Conservation (phyloP, 2,888 invertebrate species). For the Epinotia nisella region DNA sequence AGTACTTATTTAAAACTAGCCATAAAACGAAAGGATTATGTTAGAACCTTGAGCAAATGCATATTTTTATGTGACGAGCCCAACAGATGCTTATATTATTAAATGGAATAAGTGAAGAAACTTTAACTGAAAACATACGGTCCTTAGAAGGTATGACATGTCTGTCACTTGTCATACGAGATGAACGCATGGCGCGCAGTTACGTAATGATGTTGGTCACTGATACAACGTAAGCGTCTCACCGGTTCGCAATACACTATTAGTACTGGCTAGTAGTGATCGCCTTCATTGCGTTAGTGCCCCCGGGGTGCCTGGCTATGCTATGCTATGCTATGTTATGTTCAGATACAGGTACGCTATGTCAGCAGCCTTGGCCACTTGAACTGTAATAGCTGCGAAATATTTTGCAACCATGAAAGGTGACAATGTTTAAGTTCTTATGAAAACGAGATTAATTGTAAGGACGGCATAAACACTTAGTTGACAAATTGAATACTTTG, state of each 20-base stretch:
- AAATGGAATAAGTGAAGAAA: not conserved
- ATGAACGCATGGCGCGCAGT: not conserved
- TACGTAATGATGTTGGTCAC: not conserved
- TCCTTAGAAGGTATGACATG: slow-evolving; percentile 1
- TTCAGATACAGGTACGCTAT: not conserved
- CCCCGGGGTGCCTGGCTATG: slow-evolving; percentile 3
- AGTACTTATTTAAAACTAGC: too few species aligned
- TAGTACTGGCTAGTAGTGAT: not conserved
- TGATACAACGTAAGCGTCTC: slow-evolving; percentile 1
- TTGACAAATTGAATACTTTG: not conserved
- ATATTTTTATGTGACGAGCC: not conserved
- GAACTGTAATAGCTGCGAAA: slow-evolving; percentile 5
- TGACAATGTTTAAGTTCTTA: not conserved
- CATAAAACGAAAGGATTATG: not conserved
- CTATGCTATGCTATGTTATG: not conserved
- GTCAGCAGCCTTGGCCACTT: slow-evolving; percentile 6
- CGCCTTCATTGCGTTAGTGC: slow-evolving; percentile 2
- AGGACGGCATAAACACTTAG: not conserved
- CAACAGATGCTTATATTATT: not conserved
- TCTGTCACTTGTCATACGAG: not conserved
- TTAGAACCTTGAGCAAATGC: not conserved
- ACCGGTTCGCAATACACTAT: not conserved
- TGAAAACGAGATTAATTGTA: not conserved
- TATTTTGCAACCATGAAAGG: not conserved
- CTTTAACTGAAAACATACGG: not conserved